These are phyloP conservation scores for Psittacus erithacus DNA, from an alignment of 2,113 vertebrate species.

Conservation along the genomic window DNA sequence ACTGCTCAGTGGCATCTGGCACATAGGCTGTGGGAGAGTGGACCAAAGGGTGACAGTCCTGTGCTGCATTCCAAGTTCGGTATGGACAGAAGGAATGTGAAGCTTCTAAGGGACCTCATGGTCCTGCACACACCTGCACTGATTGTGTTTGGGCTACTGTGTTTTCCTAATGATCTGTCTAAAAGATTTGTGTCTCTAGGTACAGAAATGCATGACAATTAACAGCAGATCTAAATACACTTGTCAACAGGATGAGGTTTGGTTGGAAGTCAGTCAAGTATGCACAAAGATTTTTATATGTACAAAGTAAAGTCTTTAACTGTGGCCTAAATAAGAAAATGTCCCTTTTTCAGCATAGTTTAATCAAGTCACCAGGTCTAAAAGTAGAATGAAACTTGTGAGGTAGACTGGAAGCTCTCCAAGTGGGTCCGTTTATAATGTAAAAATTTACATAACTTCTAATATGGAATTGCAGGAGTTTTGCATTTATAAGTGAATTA, in stretches of 20 bases:
- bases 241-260: neutral
- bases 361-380: neutral
- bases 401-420: neutral
- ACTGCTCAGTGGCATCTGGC: neutral
- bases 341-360: rapidly evolving
- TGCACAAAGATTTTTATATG: neutral
- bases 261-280: neutral
- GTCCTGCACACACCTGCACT: neutral
- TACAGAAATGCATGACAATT: neutral
- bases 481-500: neutral
- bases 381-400: neutral
- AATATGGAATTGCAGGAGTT: neutral
- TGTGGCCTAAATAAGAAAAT: neutral
- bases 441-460: neutral
- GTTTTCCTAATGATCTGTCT: neutral
- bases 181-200: neutral
- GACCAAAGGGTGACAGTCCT: rapidly evolving
- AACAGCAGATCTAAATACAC: neutral
- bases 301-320: neutral
- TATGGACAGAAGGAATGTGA: neutral
- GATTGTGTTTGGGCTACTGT: neutral
- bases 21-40: neutral
- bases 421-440: neutral
- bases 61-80: rapidly evolving
- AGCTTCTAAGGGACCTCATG: neutral